These are phyloP conservation scores for Basileuterus tristriatus DNA, from an alignment of 2,797 vertebrate genomes.

Conservation along the genomic window DNA sequence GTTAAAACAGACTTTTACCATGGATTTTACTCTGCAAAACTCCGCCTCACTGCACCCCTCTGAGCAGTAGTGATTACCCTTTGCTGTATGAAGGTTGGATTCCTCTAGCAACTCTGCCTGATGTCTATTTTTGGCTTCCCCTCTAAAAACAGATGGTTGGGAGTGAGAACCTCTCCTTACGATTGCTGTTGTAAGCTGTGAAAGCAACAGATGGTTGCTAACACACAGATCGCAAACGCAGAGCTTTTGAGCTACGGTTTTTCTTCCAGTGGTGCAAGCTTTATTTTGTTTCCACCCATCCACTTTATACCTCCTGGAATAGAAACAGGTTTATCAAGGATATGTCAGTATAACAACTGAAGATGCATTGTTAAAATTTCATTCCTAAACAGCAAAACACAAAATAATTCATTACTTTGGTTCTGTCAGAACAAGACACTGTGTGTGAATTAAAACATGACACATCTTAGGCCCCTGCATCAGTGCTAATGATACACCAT, in stretches of 20 bases:
- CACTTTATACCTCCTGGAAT: not conserved
- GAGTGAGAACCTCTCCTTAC: slow-evolving; percentile 53
- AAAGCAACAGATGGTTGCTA: slow-evolving; percentile 69
- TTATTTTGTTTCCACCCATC: not conserved
- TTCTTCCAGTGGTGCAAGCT: not conserved
- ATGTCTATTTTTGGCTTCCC: slow-evolving; percentile 73
- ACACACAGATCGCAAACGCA: slow-evolving; percentile 24
- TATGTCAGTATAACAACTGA: not conserved
- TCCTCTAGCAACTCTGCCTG: slow-evolving; percentile 45
- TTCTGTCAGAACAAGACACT: not conserved
- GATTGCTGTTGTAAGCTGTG: slow-evolving; percentile 41
- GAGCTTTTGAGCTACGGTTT: slow-evolving; percentile 1
- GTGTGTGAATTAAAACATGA: not conserved
- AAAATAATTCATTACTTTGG: not conserved
- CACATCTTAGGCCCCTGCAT: not conserved
- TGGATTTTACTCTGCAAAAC: not conserved
- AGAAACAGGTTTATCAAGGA: not conserved
- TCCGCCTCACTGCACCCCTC: not conserved
- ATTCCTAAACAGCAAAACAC: not conserved
- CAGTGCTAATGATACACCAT: not conserved
- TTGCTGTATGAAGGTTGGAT: slow-evolving; percentile 45
- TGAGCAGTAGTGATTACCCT: slow-evolving; percentile 24
- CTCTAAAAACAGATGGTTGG: slow-evolving; percentile 73
- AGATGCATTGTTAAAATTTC: not conserved
- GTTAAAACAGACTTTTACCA: not conserved